These are phyloP conservation scores for Lasioglossum figueresi DNA, from an alignment of 2,888 invertebrate genomes.

Conservation along the genomic window DNA sequence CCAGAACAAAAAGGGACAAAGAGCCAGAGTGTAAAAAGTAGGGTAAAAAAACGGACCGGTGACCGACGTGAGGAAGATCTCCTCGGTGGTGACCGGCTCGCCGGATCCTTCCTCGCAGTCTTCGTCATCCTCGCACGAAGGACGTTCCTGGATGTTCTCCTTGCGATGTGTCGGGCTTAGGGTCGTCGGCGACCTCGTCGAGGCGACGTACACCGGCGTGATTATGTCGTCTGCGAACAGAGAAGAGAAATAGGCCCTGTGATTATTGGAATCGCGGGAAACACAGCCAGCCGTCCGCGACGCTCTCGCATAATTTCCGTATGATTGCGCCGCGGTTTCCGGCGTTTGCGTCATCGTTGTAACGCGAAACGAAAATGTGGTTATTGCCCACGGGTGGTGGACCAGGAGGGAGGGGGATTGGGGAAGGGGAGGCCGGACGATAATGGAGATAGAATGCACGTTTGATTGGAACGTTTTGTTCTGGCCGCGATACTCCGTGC, in stretches of 20 bases:
- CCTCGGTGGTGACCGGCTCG: constrained; percentile 88
- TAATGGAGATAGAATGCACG: constrained; percentile 50
- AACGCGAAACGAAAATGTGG: constrained; percentile 43
- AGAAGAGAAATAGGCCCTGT: background rate
- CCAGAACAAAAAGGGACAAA: background rate
- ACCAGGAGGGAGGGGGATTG: background rate
- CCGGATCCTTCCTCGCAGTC: constrained; percentile 92
- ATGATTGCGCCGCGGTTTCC: constrained; percentile 48
- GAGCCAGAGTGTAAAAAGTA: background rate
- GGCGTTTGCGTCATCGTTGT: constrained; percentile 47
- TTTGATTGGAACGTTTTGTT: constrained; percentile 51
- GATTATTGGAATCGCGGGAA: constrained; percentile 44
- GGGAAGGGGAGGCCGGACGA: background rate
- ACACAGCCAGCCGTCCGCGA: background rate
- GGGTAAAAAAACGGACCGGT: constrained; percentile 74
- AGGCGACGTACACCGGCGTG: constrained; percentile 95
- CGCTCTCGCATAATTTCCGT: constrained; percentile 40
- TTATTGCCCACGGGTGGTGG: background rate
- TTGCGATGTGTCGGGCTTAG: constrained; percentile 76
- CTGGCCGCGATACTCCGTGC: constrained; percentile 8
- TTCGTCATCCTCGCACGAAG: constrained; percentile 93
- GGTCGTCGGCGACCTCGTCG: constrained; percentile 88
- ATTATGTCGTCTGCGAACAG: constrained; percentile 91
- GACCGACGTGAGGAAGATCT: constrained; percentile 83
- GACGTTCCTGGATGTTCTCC: constrained; percentile 77